Percentiles rank a stretch among this genome's conserved stretches.
These are phyloP conservation scores for Lysiphlebus fabarum DNA, from an alignment of 1,140 invertebrate genomes.

Conservation along the genomic window DNA sequence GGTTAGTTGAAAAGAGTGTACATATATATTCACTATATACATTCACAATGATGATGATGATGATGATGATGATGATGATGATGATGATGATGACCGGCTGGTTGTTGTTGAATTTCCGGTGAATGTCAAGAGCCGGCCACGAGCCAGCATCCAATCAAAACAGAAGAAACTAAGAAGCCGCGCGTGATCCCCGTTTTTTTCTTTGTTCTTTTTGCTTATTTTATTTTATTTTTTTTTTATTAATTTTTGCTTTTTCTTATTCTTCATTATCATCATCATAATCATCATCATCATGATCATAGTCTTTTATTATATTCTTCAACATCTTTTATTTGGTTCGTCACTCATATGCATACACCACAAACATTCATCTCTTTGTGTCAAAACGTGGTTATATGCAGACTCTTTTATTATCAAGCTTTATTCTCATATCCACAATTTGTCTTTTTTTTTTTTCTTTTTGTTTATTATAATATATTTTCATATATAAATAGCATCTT, in stretches of 20 bases:
- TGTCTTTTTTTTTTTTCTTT: too few relatives aligned
- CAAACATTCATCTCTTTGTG: too few relatives aligned
- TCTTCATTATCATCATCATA: background rate
- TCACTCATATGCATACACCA: too few relatives aligned
- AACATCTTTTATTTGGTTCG: constrained; percentile 3
- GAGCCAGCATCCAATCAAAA: constrained; percentile 55
- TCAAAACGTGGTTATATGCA: too few relatives aligned
- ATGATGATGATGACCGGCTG: constrained; percentile 31
- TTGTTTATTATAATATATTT: too few relatives aligned
- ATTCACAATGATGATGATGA: constrained; percentile 29
- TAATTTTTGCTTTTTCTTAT: constrained; percentile 3
- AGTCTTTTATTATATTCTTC: background rate
- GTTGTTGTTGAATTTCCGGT: constrained; percentile 44
- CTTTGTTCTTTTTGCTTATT: constrained; percentile 11
- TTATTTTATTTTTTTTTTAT: constrained; percentile 14
- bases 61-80: too few relatives aligned
- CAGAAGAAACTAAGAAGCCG: constrained; percentile 48
- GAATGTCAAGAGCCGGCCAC: constrained; percentile 55
- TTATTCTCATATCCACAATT: too few relatives aligned
- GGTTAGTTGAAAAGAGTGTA: constrained; percentile 12
- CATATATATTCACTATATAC: constrained; percentile 23
- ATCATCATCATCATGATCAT: too few relatives aligned
- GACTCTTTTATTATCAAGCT: too few relatives aligned
- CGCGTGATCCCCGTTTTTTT: constrained; percentile 38
- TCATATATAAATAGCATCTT: too few relatives aligned